Evolutionary conservation across 1,140 invertebrate genomes (phyloP), one percentile per base, ranked within the genome.

Genomic region (Drosophila nannoptera): DNA sequence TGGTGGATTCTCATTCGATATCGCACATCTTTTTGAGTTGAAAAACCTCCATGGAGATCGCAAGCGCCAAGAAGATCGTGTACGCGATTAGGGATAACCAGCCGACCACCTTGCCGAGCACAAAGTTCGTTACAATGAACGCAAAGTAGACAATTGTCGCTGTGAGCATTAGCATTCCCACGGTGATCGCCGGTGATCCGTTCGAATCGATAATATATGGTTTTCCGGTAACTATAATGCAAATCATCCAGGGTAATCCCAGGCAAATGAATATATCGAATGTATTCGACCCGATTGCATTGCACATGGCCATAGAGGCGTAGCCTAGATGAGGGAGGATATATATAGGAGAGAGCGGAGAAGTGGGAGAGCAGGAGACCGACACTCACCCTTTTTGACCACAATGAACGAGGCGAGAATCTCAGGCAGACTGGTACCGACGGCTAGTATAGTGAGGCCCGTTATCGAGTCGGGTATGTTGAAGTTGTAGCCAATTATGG

Each of bases 251-350:
- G 0, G 95, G 96, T 9, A 96, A 77, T 4, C 95, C 95, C 43
- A 97, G 90, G 73, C 96, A 96, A 2, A 97, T 88, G 7, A 96
- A 90, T 69, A 96, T 96, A 80, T 96, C 95, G 81, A 97, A 96
- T 0, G 95, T 96, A 76, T 96, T 97, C 0, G 95, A 96, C 7
- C 95, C 95, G 66, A 97, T 94, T 0, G 95, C 95, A 87, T 96
- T 97, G 84, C 94, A 95, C 63, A 97, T 94, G 4, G 95, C 95
- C 95, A 96, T 97, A 4, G 94, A 93, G 16, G 94, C 95, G 73
- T 95, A 90, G 92, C 94, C 73, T 84, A 35, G 7, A 53, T 5
- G 11, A 14, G 35, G 4, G 48, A 53, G 2, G 2, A 32, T 11
- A 38, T 53, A 4, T 16, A 16, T 12, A 38, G 12, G 2, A 45